Evolutionary conservation across 2,888 invertebrate species (phyloP).

Genomic region (Drosophila subquinaria): DNA sequence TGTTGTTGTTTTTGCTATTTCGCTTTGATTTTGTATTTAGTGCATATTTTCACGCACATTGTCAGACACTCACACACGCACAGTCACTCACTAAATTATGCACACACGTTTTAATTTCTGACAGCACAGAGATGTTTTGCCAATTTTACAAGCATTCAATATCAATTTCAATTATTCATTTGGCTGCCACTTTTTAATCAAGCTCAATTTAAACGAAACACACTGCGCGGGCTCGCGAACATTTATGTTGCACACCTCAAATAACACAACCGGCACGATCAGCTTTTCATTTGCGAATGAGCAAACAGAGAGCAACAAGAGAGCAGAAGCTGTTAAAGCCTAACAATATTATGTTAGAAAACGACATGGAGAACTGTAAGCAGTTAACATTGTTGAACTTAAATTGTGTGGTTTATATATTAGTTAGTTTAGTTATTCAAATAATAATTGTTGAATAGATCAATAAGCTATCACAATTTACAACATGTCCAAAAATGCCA

Average conservation of each 20-base stretch:
- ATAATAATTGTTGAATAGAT: too few relatives aligned
- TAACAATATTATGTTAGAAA: background rate
- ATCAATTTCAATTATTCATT: constrained; percentile 39
- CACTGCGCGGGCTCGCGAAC: constrained; percentile 20
- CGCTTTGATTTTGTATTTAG: constrained; percentile 50
- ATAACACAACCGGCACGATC: constrained; percentile 32
- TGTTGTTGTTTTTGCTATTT: constrained; percentile 33
- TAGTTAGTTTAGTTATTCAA: too few relatives aligned
- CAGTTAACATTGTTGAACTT: too few relatives aligned
- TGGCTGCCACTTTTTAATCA: constrained; percentile 41
- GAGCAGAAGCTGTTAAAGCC: background rate
- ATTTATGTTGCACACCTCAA: constrained; percentile 1
- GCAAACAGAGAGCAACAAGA: constrained; percentile 9
- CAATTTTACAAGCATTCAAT: constrained; percentile 42
- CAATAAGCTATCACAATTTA: too few relatives aligned
- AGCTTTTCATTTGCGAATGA: constrained; percentile 39
- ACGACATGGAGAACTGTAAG: too few relatives aligned
- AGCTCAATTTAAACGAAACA: constrained; percentile 40
- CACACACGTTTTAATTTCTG: constrained; percentile 30
- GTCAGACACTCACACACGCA: constrained; percentile 25
- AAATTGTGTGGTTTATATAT: too few relatives aligned
- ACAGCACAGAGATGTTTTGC: constrained; percentile 32
- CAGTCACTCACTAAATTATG: constrained; percentile 8
- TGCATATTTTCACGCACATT: constrained; percentile 68
- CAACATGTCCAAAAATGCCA: too few relatives aligned